Percentiles rank a stretch among this genome's conserved stretches.
Evolutionary conservation across 2,888 invertebrate genomes (phyloP).

Genomic region (Xestia xanthographa): DNA sequence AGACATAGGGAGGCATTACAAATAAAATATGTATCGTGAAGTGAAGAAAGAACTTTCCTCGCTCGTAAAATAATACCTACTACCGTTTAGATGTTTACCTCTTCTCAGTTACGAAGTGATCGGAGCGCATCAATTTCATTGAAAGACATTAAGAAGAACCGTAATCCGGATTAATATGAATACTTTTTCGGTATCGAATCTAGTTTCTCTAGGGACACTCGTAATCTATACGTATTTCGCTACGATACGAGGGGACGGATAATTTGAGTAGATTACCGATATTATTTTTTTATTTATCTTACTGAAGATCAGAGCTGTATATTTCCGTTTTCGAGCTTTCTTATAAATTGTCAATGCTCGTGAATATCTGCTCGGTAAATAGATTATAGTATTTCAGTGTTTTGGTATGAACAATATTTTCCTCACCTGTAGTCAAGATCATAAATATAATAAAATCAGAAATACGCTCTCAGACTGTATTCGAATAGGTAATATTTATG

Average conservation of each 20-base stretch:
- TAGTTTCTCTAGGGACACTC: slow-evolving; percentile 54
- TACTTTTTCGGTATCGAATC: slow-evolving; percentile 52
- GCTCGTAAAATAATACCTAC: slow-evolving; percentile 38
- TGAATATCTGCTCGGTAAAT: slow-evolving; percentile 4
- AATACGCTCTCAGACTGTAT: slow-evolving; percentile 5
- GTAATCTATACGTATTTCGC: slow-evolving; percentile 57
- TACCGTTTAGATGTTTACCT: slow-evolving; percentile 49
- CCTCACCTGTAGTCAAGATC: slow-evolving; percentile 9
- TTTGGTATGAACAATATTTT: slow-evolving; percentile 1
- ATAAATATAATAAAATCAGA: slow-evolving; percentile 29
- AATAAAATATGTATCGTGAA: slow-evolving; percentile 38
- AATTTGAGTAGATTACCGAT: slow-evolving; percentile 31
- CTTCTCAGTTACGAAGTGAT: slow-evolving; percentile 39
- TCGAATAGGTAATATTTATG: slow-evolving; percentile 33
- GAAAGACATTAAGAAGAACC: slow-evolving; percentile 41
- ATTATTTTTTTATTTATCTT: slow-evolving; percentile 34
- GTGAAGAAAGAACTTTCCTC: slow-evolving; percentile 21
- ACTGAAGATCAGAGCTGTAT: slow-evolving; percentile 4
- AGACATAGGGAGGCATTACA: slow-evolving; percentile 15
- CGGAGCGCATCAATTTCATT: slow-evolving; percentile 31
- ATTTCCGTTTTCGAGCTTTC: not conserved
- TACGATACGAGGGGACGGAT: slow-evolving; percentile 36
- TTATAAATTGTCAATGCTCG: slow-evolving; percentile 6
- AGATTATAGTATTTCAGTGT: not conserved
- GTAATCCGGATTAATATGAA: slow-evolving; percentile 60